A percentile compares a stretch with the other conserved stretches of the same genome.
phyloP scores from a whole-genome alignment of 2,797 vertebrate genomes.

The Aratinga solstitialis region DNA sequence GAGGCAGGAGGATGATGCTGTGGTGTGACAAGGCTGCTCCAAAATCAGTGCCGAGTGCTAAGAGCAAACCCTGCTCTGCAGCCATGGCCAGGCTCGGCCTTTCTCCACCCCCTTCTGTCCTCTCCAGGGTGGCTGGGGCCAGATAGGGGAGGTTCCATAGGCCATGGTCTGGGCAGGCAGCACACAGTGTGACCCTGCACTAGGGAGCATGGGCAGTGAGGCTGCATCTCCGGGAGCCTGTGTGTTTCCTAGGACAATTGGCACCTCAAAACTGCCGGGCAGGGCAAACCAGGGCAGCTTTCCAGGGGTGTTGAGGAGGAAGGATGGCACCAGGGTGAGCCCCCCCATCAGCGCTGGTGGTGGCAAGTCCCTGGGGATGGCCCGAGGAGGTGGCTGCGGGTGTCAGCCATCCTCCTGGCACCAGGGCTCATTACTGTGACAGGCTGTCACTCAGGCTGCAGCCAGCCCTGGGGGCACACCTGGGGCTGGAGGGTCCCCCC shows the following conservation, averaged over 20 bases:
- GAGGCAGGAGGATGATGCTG: not conserved
- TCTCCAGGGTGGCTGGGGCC: no score
- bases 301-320: not conserved
- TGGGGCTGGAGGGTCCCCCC: not conserved
- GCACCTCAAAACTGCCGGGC: not conserved
- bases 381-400: not conserved
- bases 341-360: not conserved
- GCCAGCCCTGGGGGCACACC: not conserved
- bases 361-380: not conserved
- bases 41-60: not conserved
- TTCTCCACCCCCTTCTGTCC: not conserved
- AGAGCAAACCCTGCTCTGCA: not conserved
- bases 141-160: not conserved
- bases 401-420: not conserved
- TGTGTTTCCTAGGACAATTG: rapidly evolving
- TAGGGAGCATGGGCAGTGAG: rapidly evolving
- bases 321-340: not conserved
- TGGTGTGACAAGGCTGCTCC: not conserved
- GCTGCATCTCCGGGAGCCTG: not conserved
- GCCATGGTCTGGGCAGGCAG: not conserved
- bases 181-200: rapidly evolving
- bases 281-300: not conserved
- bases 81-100: not conserved
- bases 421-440: not conserved
- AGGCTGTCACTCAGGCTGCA: conserved; percentile 36